Conservation (phyloP, 1,140 invertebrate species). For the Lasioglossum baleicum region DNA sequence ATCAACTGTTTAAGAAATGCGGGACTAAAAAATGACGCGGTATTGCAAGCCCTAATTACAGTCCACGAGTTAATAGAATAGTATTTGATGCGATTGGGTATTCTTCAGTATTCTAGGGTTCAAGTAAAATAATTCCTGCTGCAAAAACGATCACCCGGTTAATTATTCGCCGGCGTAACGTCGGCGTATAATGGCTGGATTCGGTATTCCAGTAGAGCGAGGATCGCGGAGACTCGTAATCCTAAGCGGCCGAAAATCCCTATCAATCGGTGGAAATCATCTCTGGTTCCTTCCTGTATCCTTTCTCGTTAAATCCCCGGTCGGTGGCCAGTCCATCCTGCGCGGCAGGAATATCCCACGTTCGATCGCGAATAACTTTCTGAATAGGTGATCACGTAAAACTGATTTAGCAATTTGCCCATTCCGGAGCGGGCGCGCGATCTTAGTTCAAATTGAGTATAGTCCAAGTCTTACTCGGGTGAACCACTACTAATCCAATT, state of each 20-base stretch:
- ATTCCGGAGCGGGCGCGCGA: slow-evolving; percentile 74
- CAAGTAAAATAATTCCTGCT: no score
- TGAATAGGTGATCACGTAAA: slow-evolving; percentile 81
- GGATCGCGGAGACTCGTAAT: background rate
- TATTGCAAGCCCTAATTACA: no score
- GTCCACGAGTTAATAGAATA: no score
- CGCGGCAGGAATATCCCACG: slow-evolving; percentile 64
- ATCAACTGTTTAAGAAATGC: no score
- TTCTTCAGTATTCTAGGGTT: no score
- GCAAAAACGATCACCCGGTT: background rate
- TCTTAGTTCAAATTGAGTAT: slow-evolving; percentile 81
- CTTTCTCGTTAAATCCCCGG: slow-evolving; percentile 39
- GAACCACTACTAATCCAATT: slow-evolving; percentile 81
- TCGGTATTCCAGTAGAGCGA: background rate
- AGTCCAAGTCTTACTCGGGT: slow-evolving; percentile 79
- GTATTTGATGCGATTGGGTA: no score
- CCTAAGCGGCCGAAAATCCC: slow-evolving; percentile 36
- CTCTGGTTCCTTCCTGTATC: slow-evolving; percentile 3
- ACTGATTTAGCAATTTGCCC: slow-evolving; percentile 80
- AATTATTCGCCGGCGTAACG: background rate
- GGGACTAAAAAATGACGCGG: no score
- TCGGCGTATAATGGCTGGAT: background rate
- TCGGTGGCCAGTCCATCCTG: slow-evolving; percentile 46
- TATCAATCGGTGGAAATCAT: slow-evolving; percentile 36
- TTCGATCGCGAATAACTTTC: slow-evolving; percentile 76